phyloP scores from a whole-genome alignment of 2,888 invertebrate genomes.

The Scaptomyza polygonia region DNA sequence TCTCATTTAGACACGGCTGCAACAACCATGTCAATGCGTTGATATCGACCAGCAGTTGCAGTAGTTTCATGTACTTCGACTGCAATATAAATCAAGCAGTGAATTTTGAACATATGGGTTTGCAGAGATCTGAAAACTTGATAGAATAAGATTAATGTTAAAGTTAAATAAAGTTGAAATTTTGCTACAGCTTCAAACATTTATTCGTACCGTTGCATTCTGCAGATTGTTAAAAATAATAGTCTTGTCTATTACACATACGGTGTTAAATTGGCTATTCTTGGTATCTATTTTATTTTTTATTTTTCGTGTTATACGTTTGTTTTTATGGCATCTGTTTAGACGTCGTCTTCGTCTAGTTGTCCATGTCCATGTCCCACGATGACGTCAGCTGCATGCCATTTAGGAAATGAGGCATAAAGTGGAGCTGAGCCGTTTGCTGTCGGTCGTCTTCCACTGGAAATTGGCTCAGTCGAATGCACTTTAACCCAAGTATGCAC shows the following conservation, averaged over 20 bases:
- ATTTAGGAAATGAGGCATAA: constrained; percentile 81
- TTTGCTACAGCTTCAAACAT: background rate
- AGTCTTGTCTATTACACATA: background rate
- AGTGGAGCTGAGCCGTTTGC: constrained; percentile 51
- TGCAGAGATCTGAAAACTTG: background rate
- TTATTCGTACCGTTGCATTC: background rate
- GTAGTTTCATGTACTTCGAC: background rate
- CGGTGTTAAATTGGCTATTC: constrained; percentile 15
- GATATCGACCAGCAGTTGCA: background rate
- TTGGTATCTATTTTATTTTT: background rate
- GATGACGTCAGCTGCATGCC: constrained; percentile 63
- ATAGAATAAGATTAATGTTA: background rate
- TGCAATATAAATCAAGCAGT: background rate
- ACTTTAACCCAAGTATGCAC: constrained; percentile 74
- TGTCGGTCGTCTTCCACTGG: constrained; percentile 44
- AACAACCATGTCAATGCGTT: constrained; percentile 4
- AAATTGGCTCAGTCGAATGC: constrained; percentile 76
- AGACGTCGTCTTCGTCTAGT: background rate
- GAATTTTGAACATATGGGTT: background rate
- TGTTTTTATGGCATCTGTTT: constrained; percentile 50
- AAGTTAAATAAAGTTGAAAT: background rate
- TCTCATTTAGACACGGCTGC: background rate
- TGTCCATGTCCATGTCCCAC: constrained; percentile 1
- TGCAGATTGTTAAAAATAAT: background rate
- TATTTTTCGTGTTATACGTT: constrained; percentile 32